Conservation (phyloP, 2,797 vertebrate genomes). For the Sebastes diaconus region DNA sequence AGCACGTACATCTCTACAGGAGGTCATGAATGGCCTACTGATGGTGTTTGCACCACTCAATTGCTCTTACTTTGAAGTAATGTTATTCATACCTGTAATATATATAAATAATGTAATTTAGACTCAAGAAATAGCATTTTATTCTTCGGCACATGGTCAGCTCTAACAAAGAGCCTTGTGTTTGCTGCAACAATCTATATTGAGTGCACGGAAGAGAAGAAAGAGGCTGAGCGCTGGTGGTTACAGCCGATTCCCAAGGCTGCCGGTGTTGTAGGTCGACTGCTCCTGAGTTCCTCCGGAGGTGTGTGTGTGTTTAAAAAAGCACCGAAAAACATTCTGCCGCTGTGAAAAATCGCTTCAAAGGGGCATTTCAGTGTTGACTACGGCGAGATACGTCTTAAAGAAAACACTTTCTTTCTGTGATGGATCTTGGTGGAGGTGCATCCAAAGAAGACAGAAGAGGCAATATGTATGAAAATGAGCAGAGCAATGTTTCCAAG, state of each 20-base stretch:
- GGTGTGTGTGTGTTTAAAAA: constrained; percentile 62
- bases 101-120: not conserved
- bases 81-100: constrained; percentile 7
- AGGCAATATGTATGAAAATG: constrained; percentile 80
- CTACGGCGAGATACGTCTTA: constrained; percentile 60
- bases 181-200: constrained; percentile 49
- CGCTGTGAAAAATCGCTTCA: constrained; percentile 68
- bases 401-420: constrained; percentile 69
- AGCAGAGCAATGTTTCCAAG: constrained; percentile 60
- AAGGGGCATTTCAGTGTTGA: constrained; percentile 67
- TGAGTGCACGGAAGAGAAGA: constrained; percentile 15
- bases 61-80: constrained; percentile 27
- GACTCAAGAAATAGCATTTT: not conserved
- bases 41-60: not conserved
- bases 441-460: constrained; percentile 69
- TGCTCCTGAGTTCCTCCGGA: constrained; percentile 66
- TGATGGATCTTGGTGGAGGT: constrained; percentile 65
- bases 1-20: not conserved
- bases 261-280: constrained; percentile 67
- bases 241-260: constrained; percentile 62
- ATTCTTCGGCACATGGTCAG: constrained; percentile 4
- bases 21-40: constrained; percentile 10
- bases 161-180: constrained; percentile 29
- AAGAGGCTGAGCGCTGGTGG: constrained; percentile 41
- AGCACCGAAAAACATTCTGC: constrained; percentile 55